Percentiles rank a stretch among this genome's conserved stretches.
Evolutionary conservation across 2,797 vertebrate genomes (phyloP).

Genomic region (Scomberomorus guttatus): DNA sequence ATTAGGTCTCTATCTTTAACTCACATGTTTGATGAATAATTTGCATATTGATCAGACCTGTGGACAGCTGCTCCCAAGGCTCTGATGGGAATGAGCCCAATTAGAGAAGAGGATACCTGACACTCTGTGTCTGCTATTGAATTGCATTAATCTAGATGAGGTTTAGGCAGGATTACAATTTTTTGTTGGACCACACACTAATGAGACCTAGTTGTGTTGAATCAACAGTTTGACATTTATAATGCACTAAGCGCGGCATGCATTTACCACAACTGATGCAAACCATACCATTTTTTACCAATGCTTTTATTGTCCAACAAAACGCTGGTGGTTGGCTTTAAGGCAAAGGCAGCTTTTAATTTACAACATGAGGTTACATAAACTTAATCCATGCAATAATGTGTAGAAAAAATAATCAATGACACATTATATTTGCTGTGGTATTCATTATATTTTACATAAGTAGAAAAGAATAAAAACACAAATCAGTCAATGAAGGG

Average conservation of each 20-base stretch:
- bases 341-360: conserved; percentile 70
- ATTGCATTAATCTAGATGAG: conserved; percentile 34
- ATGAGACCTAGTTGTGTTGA: conserved; percentile 29
- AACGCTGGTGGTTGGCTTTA: conserved; percentile 67
- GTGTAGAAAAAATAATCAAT: conserved; percentile 78
- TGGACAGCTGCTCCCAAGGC: conserved; percentile 45
- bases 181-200: conserved; percentile 33
- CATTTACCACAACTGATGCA: conserved; percentile 36
- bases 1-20: conserved; percentile 14
- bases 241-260: not conserved
- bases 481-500: conserved; percentile 35
- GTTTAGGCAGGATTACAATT: conserved; percentile 3
- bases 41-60: conserved; percentile 63
- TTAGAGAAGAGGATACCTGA: conserved; percentile 44
- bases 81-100: conserved; percentile 63
- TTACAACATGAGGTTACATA: conserved; percentile 61
- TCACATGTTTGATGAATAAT: conserved; percentile 40
- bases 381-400: conserved; percentile 67
- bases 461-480: conserved; percentile 65
- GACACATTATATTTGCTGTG: conserved; percentile 74
- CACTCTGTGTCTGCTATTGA: conserved; percentile 31
- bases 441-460: conserved; percentile 72
- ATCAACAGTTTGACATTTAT: conserved; percentile 49
- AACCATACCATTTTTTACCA: conserved; percentile 62
- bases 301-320: conserved; percentile 81